Percentiles rank a stretch among this genome's conserved stretches.
These are phyloP conservation scores for Tetranychus truncatus DNA, from an alignment of 2,888 invertebrate genomes.

Conservation along the genomic window DNA sequence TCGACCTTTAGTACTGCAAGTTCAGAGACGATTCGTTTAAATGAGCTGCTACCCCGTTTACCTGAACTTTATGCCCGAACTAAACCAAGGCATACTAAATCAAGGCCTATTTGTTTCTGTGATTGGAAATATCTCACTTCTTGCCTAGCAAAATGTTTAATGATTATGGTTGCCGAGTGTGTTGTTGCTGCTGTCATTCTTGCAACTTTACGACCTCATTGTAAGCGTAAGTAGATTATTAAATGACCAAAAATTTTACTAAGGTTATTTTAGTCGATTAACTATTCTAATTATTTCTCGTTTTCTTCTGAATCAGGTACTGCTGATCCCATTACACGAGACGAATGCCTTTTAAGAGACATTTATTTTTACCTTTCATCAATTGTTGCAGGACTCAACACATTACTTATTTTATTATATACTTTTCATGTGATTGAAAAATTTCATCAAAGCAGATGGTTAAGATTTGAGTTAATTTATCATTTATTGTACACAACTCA, in stretches of 20 bases:
- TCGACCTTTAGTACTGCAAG: background rate
- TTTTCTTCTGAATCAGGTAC: no score
- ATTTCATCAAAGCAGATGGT: background rate
- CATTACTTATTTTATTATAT: background rate
- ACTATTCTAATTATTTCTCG: no score
- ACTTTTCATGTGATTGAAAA: background rate
- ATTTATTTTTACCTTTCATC: no score
- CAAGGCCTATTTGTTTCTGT: background rate
- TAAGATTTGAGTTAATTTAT: background rate
- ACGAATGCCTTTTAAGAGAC: no score
- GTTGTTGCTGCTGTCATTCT: no score
- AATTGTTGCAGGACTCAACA: no score
- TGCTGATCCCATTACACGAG: no score
- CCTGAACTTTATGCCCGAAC: background rate
- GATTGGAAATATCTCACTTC: background rate
- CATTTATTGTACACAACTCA: background rate
- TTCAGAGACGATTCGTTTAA: background rate
- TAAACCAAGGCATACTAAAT: no score
- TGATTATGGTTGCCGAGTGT: background rate
- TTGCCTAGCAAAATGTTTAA: background rate
- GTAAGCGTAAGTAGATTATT: no score
- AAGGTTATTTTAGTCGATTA: no score
- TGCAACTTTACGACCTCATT: no score
- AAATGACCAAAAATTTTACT: no score
- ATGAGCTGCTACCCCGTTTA: background rate